Evolutionary conservation across 37 sponge, comb jelly and placozoan species (phyloP).

Genomic region (Petrosia ficiformis): DNA sequence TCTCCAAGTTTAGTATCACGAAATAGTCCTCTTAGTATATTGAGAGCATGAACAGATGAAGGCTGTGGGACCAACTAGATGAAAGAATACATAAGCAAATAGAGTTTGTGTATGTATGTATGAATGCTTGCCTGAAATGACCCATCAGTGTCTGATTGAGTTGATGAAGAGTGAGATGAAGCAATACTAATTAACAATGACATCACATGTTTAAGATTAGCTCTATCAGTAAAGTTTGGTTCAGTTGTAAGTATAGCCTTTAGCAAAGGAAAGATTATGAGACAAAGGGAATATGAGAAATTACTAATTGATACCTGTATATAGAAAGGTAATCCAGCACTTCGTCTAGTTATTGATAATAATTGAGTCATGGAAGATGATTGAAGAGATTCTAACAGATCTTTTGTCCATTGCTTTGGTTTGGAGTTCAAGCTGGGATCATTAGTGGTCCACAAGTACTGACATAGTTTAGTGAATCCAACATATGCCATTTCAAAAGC

Average conservation of each 20-base stretch:
- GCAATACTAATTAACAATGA: constrained; percentile 32
- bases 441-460: constrained; percentile 58
- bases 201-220: constrained; percentile 32
- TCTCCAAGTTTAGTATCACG: constrained; percentile 74
- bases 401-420: constrained; percentile 44
- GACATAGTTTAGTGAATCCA: constrained; percentile 81
- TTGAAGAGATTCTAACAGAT: constrained; percentile 31
- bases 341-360: constrained; percentile 66
- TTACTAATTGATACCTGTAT: constrained; percentile 50
- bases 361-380: constrained; percentile 49
- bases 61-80: constrained; percentile 14
- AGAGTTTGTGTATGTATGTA: constrained; percentile 10
- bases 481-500: constrained; percentile 85
- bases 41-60: constrained; percentile 80
- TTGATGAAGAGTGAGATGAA: background rate
- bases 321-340: constrained; percentile 87
- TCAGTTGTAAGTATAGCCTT: constrained; percentile 58
- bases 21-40: constrained; percentile 78
- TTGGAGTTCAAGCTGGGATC: constrained; percentile 2
- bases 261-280: background rate
- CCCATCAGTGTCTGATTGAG: too few relatives aligned
- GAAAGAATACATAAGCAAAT: background rate
- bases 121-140: background rate
- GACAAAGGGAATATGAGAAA: background rate
- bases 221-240: constrained; percentile 10